Conservation (phyloP, 2,888 invertebrate species). For the Anthophora plumipes region DNA sequence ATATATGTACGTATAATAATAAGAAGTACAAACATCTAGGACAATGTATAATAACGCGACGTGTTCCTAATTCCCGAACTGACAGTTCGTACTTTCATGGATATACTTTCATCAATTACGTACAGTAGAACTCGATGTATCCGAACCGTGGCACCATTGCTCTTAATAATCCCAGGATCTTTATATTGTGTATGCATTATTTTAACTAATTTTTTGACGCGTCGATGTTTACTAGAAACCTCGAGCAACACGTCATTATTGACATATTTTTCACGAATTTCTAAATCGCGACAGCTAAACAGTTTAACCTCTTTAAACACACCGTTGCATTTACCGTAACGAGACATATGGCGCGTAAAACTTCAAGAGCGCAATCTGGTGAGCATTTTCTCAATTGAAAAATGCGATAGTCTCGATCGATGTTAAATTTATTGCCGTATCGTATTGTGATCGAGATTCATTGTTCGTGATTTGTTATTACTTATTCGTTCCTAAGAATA, state of each 20-base stretch:
- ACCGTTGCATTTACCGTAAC: too few relatives aligned
- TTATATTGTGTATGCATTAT: not conserved
- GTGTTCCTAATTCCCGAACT: conserved; percentile 53
- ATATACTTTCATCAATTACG: conserved; percentile 63
- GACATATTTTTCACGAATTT: conserved; percentile 24
- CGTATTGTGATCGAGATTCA: not conserved
- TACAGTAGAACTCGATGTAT: conserved; percentile 54
- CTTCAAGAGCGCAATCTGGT: not conserved
- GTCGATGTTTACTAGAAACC: not conserved
- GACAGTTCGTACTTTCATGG: conserved; percentile 54
- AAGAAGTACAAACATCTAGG: conserved; percentile 61
- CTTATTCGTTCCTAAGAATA: not conserved
- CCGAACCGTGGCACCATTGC: conserved; percentile 44
- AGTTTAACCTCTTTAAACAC: conserved; percentile 13
- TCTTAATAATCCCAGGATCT: conserved; percentile 24
- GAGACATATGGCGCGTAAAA: not conserved
- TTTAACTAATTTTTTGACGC: not conserved
- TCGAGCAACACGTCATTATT: conserved; percentile 33
- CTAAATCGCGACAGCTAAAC: not conserved
- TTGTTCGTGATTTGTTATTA: not conserved
- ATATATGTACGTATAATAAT: conserved; percentile 50
- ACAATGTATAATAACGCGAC: conserved; percentile 55
- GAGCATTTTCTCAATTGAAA: not conserved
- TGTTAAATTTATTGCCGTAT: not conserved
- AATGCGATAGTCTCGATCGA: not conserved